A percentile compares a stretch with the other conserved stretches of the same genome.
phyloP scores from a whole-genome alignment of 37 sponge, comb jelly and placozoan genomes.

The Petrosia ficiformis region DNA sequence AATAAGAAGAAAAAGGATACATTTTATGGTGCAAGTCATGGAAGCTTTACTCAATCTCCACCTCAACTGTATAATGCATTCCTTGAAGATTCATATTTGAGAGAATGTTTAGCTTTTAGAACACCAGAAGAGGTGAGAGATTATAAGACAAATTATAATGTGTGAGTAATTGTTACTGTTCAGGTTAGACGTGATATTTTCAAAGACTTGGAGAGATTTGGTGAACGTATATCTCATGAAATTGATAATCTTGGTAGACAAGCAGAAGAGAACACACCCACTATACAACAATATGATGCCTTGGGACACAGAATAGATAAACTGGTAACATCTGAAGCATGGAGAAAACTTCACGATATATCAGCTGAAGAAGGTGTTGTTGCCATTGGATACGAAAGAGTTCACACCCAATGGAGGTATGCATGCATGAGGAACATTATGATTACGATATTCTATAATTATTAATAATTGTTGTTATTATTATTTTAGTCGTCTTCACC shows the following conservation, averaged over 20 bases:
- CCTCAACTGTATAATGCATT: slow-evolving; percentile 60
- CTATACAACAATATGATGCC: slow-evolving; percentile 59
- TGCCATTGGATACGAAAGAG: slow-evolving; percentile 70
- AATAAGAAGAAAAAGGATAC: neutral
- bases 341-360: slow-evolving; percentile 75
- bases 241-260: slow-evolving; percentile 68
- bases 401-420: slow-evolving; percentile 71
- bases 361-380: slow-evolving; percentile 91
- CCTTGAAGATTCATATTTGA: slow-evolving; percentile 42
- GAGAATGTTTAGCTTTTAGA: slow-evolving; percentile 22
- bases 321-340: slow-evolving; percentile 66
- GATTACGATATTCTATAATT: no score
- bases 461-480: no score
- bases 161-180: neutral
- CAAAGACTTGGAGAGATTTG: slow-evolving; percentile 68
- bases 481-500: slow-evolving; percentile 80
- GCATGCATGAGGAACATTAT: neutral
- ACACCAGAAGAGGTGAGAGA: slow-evolving; percentile 43
- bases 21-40: slow-evolving; percentile 26
- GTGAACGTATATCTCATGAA: slow-evolving; percentile 59
- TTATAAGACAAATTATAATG: neutral
- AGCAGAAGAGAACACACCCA: slow-evolving; percentile 76
- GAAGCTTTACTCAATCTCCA: slow-evolving; percentile 53
- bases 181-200: slow-evolving; percentile 47
- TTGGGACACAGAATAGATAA: slow-evolving; percentile 87